Conservation (phyloP, 2,797 vertebrate species). For the Notolepis coatsorum region DNA sequence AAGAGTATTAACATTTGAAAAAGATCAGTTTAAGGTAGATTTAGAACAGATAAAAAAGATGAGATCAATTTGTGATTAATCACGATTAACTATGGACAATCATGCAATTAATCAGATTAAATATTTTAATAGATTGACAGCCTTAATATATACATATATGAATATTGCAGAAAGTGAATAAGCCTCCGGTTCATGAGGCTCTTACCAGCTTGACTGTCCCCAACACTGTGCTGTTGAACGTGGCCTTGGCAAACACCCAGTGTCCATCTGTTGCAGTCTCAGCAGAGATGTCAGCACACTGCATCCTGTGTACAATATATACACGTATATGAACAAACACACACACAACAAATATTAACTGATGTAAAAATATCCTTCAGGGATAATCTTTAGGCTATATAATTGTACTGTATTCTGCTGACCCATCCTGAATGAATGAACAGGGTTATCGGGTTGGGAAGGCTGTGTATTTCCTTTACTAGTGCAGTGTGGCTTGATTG, state of each 20-base stretch:
- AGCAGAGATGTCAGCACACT: slow-evolving; percentile 73
- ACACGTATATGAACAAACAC: slow-evolving; percentile 5
- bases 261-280: slow-evolving; percentile 59
- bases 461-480: too few species aligned
- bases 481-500: too few species aligned
- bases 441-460: slow-evolving; percentile 5
- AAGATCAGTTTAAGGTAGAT: too few species aligned
- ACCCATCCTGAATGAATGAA: slow-evolving; percentile 30
- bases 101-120: too few species aligned
- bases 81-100: too few species aligned
- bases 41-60: too few species aligned
- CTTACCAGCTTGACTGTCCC: slow-evolving; percentile 82
- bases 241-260: slow-evolving; percentile 68
- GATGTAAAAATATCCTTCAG: not conserved
- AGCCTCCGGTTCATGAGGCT: too few species aligned
- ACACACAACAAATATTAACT: slow-evolving; percentile 12
- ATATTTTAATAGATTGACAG: too few species aligned
- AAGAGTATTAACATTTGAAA: too few species aligned
- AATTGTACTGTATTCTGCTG: slow-evolving; percentile 12
- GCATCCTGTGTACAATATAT: slow-evolving; percentile 68
- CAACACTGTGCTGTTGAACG: slow-evolving; percentile 65
- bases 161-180: too few species aligned
- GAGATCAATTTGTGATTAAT: too few species aligned
- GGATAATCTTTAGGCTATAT: not conserved
- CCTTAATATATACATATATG: too few species aligned